Evolutionary conservation across 2,113 vertebrate species (phyloP).

Genomic region (Sorex araneus): DNA sequence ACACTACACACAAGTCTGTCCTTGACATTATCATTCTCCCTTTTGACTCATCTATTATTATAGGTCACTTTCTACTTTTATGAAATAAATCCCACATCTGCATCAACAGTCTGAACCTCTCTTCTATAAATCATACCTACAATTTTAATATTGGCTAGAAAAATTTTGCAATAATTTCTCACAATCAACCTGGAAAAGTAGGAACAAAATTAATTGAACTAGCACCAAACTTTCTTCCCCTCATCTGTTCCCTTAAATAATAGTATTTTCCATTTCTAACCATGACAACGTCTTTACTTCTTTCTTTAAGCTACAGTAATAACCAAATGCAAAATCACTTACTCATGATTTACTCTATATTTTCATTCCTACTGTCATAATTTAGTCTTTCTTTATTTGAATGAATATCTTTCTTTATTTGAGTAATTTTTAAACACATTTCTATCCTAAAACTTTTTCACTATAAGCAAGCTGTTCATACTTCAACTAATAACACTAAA

Average conservation of each 20-base stretch:
- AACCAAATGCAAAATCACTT: constrained; percentile 1
- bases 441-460: not conserved
- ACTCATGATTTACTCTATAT: not conserved
- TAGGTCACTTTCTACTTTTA: not conserved
- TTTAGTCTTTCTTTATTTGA: too few species aligned
- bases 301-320: not conserved
- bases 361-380: not conserved
- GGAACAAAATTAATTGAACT: constrained; percentile 30
- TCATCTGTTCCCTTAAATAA: not conserved
- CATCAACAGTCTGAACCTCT: not conserved
- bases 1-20: not conserved
- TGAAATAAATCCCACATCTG: not conserved
- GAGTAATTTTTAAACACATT: constrained; percentile 38
- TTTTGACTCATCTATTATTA: constrained; percentile 4
- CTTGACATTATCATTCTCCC: not conserved
- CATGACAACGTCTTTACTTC: not conserved
- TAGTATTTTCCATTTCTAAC: not conserved
- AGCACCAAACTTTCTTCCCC: not conserved
- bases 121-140: not conserved
- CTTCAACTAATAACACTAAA: too few species aligned
- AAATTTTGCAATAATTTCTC: constrained; percentile 51
- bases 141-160: constrained; percentile 10
- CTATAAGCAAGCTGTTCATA: not conserved
- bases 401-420: not conserved
- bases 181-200: not conserved